Conservation (phyloP, 1,140 invertebrate species). For the Pristionchus pacificus region DNA sequence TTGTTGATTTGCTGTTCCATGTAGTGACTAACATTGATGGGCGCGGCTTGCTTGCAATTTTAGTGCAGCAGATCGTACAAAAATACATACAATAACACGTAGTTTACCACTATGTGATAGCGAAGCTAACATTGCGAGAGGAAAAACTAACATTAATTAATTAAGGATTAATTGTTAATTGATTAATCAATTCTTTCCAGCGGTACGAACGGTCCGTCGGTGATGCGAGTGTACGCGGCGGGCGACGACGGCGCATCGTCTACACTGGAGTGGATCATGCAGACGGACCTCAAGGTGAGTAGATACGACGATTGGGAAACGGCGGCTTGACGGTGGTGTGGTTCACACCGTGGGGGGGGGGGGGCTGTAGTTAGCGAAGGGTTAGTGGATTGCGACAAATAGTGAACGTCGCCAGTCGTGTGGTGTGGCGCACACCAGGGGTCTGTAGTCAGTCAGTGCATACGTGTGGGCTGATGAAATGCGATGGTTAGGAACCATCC, state of each 20-base stretch:
- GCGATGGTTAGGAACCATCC: too few species aligned
- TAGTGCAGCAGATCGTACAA: background rate
- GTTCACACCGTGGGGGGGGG: background rate
- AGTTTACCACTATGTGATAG: background rate
- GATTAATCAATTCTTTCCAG: constrained; percentile 7
- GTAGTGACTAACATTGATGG: background rate
- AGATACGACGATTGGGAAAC: background rate
- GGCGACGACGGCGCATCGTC: background rate
- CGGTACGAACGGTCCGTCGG: constrained; percentile 17
- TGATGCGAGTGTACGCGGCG: constrained; percentile 3
- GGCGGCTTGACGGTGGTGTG: background rate
- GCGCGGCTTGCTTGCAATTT: background rate
- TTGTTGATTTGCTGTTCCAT: background rate
- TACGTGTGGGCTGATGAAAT: too few species aligned
- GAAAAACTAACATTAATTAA: background rate
- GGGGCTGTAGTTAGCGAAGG: background rate
- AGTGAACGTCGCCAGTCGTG: too few species aligned
- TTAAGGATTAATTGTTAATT: background rate
- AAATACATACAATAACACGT: background rate
- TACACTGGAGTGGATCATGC: constrained; percentile 32
- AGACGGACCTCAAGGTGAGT: constrained; percentile 30
- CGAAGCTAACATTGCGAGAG: background rate
- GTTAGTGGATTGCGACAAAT: background rate
- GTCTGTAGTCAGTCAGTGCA: too few species aligned
- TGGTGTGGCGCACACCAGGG: too few species aligned